Base-by-base conservation (phyloP, 2,113 vertebrate species). In the Larimichthys crocea region DNA sequence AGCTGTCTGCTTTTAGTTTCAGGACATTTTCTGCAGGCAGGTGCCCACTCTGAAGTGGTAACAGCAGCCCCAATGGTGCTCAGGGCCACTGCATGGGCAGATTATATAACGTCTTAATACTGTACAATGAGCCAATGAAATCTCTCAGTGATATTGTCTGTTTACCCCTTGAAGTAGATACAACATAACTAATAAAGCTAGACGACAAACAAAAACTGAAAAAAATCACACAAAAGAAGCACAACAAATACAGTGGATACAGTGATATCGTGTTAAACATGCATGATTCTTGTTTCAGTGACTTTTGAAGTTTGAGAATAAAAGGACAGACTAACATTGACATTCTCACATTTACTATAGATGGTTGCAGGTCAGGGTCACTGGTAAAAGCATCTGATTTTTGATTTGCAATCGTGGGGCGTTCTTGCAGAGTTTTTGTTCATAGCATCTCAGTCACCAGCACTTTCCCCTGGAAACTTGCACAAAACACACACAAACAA, bases 1-100 rank as follows among this genome's bases (percentile, higher is more conserved):
- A 76, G 63, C 24, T 26, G 74, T 76, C 69, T 83, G 76, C 74
- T 65, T 76, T 82, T 56, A 86, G 65, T 80, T 86, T 80, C 76
- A 78, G 83, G 77, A 81, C 83, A 69, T 84, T 86, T 76, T 90
- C 75, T 87, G 79, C 85, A 87, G 84, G 71, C 84, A 78, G 79
- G 83, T 83, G 59, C 61, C 76, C 68, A 80, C 76, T 85, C 77
- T 82, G 82, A 85, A 90, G 79, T 65, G 66, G 66, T 69, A 89
- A 20, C 84, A 61, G 67, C 17, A 79, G 86, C 87, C 83, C 81
- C 16, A 10, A 76, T 79, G 75, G 52, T 88, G 74, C 90, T 89
- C 57, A 83, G 77, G 76, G 86, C 86, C 80, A 83, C 69, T 74
- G 86, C 74, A 89, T 82, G 82, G 84, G 80, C 48, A 76, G 76